These are phyloP conservation scores for Syngnathus typhle DNA, from an alignment of 2,113 vertebrate genomes.

Conservation along the genomic window DNA sequence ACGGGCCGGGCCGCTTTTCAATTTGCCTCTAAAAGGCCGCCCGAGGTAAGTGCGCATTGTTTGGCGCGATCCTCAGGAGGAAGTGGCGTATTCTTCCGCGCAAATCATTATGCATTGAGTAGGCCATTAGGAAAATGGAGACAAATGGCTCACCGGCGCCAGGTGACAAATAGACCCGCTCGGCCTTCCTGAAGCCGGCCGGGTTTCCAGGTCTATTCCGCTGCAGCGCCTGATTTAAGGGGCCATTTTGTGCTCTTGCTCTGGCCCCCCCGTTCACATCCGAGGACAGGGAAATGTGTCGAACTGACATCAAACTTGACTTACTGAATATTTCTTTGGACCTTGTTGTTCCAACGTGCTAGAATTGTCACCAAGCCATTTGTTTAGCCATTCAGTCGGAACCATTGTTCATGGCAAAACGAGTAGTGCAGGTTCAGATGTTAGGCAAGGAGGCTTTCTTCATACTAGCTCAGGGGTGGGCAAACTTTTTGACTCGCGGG, in stretches of 20 bases:
- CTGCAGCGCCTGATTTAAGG: no score
- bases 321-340: no score
- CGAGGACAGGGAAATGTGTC: no score
- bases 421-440: background rate
- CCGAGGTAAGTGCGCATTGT: slow-evolving; percentile 62
- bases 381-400: background rate
- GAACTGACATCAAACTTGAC: no score
- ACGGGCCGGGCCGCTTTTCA: slow-evolving; percentile 20
- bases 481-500: no score
- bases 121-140: slow-evolving; percentile 76
- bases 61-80: slow-evolving; percentile 62
- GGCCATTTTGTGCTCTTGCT: no score
- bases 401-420: background rate
- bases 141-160: slow-evolving; percentile 58
- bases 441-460: no score
- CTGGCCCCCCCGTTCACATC: no score
- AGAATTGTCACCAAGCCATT: background rate
- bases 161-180: slow-evolving; percentile 64
- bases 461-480: no score
- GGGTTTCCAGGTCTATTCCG: no score
- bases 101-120: slow-evolving; percentile 79
- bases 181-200: slow-evolving; percentile 1
- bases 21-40: slow-evolving; percentile 58
- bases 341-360: background rate
- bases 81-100: slow-evolving; percentile 67